A percentile compares a stretch with the other conserved stretches of the same genome.
phyloP scores from a whole-genome alignment of 2,113 vertebrate genomes.

The Pedetes capensis region DNA sequence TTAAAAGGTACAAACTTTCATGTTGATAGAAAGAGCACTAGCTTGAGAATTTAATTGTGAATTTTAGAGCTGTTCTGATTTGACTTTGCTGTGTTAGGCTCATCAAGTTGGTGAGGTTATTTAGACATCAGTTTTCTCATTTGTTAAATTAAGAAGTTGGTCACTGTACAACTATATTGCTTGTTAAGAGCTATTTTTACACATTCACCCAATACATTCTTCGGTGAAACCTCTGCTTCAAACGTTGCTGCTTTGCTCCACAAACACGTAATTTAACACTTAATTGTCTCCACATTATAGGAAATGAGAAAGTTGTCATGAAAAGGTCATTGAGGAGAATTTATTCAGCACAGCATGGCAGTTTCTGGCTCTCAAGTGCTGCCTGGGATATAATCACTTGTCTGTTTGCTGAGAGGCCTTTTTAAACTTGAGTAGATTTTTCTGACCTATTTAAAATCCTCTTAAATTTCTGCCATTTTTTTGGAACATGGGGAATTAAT shows the following conservation, averaged over 20 bases:
- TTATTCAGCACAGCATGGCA: constrained; percentile 70
- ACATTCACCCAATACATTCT: not conserved
- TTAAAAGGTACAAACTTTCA: constrained; percentile 3
- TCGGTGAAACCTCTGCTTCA: constrained; percentile 54
- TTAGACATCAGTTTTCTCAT: constrained; percentile 35
- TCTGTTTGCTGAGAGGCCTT: constrained; percentile 60
- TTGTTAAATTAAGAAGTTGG: constrained; percentile 54
- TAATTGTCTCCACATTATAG: constrained; percentile 74
- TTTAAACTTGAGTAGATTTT: constrained; percentile 65
- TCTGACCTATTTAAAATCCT: constrained; percentile 72
- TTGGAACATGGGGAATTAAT: constrained; percentile 50
- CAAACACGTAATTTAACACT: constrained; percentile 74
- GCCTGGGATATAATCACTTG: constrained; percentile 68
- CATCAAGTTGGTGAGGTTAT: not conserved
- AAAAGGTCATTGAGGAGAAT: constrained; percentile 75
- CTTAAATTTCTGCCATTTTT: constrained; percentile 69
- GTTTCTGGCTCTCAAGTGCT: constrained; percentile 64
- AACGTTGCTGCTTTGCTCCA: constrained; percentile 65
- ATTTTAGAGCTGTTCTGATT: not conserved
- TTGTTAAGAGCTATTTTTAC: constrained; percentile 61
- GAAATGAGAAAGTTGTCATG: constrained; percentile 74
- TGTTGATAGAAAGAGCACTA: not conserved
- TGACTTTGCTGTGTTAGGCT: not conserved
- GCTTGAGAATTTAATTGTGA: not conserved
- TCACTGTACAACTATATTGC: constrained; percentile 48